A percentile compares a stretch with the other conserved stretches of the same genome.
Conservation (phyloP, 2,113 vertebrate genomes). For the Hystrix brachyura region DNA sequence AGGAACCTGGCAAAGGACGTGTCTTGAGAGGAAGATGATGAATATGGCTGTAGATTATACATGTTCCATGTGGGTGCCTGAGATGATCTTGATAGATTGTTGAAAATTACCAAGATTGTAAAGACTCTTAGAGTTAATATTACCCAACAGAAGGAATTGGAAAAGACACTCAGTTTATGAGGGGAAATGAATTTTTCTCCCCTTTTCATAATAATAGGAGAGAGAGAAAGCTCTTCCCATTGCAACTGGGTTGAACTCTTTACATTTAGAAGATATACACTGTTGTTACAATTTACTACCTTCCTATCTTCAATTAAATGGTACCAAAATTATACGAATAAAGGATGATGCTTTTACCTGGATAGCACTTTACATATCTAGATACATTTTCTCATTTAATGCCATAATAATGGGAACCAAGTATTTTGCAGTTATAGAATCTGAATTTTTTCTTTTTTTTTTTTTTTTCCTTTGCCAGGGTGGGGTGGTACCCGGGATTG, state of each 20-base stretch:
- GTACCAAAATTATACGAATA: constrained; percentile 1
- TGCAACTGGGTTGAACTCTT: not conserved
- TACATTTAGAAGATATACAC: not conserved
- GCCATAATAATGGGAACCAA: not conserved
- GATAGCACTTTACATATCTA: not conserved
- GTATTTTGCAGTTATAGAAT: not conserved
- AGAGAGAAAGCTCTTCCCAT: not conserved
- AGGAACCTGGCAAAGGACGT: not conserved
- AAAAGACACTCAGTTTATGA: not conserved
- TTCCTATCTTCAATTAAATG: constrained; percentile 10
- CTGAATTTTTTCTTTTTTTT: not conserved
- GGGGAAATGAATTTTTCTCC: not conserved
- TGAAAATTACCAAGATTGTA: not conserved
- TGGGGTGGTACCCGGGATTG: too few species aligned
- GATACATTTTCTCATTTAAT: constrained; percentile 11
- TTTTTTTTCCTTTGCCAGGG: too few species aligned
- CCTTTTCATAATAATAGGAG: not conserved
- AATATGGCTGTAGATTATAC: not conserved
- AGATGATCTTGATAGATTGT: not conserved
- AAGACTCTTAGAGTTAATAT: not conserved
- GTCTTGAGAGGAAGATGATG: not conserved
- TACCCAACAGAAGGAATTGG: not conserved
- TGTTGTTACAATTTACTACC: not conserved
- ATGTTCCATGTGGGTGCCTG: not conserved
- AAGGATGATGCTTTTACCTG: not conserved